Evolutionary conservation across 2,113 vertebrate species (phyloP), one percentile per base, ranked within the genome.

Genomic region (Charina bottae): DNA sequence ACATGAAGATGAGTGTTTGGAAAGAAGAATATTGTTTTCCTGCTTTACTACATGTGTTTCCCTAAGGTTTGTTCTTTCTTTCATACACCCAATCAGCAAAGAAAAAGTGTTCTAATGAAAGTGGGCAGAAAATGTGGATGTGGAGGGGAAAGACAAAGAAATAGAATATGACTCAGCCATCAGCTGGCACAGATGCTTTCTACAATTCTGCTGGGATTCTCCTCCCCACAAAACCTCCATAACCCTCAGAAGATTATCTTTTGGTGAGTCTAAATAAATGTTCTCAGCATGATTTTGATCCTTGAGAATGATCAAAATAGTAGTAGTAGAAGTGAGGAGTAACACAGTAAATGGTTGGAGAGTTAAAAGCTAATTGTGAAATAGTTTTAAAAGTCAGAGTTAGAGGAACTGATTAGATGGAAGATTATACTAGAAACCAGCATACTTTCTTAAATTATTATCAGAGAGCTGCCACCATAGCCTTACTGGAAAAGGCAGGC

Each of bases 211-310:
- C 89, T 33, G 7, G 4, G 8, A 55, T 17, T 94, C 1, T 28
- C 83, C 83, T 93, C 56, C 42, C 91, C 93, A 46, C 93, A 94
- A 78, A 46, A 23, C 9, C 46, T 46, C 87, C 2, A 19, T 72
- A 89, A 95, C 87, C 42, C 93, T 90, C 89, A 91, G 55, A 88
- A 93, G 55, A 17, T 19, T 2, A 88, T 54, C 0, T 24, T 55
- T 90, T 46, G 68, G 64, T 90, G 72, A 28, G 33, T 19, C 19
- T 86, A 92, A 26, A 28, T 83, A 11, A 89, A 87, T 89, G 89
- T 10, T 2, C 37, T 2, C 91, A 55, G 56, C 68, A 68, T 28
- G n/a, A 1, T 8, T 33, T 28, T 6, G 17, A 87, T 28, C 8
- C 86, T 0, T 5, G 12, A 26, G 23, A 10, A 46, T 21, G 46